Evolutionary conservation across 2,888 invertebrate genomes (phyloP), one percentile per base, ranked within the genome.

Genomic region (Leptinotarsa peninsularis): DNA sequence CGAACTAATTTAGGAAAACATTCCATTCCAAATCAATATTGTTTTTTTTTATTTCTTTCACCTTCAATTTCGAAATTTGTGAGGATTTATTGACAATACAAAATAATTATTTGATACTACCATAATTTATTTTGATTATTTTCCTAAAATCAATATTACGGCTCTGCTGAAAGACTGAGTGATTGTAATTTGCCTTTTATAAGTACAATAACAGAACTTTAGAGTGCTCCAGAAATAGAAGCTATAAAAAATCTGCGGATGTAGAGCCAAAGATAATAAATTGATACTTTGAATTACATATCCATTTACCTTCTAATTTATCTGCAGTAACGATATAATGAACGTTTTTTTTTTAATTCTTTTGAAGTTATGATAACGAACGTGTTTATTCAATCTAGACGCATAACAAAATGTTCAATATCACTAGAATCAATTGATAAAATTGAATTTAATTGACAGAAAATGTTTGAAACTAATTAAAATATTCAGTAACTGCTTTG

Each of bases 211-310:
- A 60, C 60, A 60, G 14, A 56, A 69, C 43, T 69, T 56, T 43
- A 56, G 56, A 56, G 56, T 43, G 69, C 33, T 69, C 69, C 69
- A 52, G 69, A 69, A 69, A 56, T 69, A 69, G 69, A 69, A 69
- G n/a, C 69, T 18, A 69, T 69, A 56, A 69, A 69, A 27, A 18
- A 33, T 13, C 0, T 5, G 27, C 27, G 60, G 4, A 14, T 60
- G 23, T 60, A 2, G 23, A 60, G 60, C 60, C 60, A 60, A 60
- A 27, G 60, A 60, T 60, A 60, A 60, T 23, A 60, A 60, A 60
- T n/a, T 60, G 58, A 23, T 60, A 60, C 27, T 60, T 60, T 18
- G 15, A 60, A 27, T 27, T 23, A 27, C 7, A 60, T 60, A 60
- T 60, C 23, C 60, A 60, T 60, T 60, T 60, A 60, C 60, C 27